Evolutionary conservation across 2,113 vertebrate genomes (phyloP).

Genomic region (Spermophilus dauricus): DNA sequence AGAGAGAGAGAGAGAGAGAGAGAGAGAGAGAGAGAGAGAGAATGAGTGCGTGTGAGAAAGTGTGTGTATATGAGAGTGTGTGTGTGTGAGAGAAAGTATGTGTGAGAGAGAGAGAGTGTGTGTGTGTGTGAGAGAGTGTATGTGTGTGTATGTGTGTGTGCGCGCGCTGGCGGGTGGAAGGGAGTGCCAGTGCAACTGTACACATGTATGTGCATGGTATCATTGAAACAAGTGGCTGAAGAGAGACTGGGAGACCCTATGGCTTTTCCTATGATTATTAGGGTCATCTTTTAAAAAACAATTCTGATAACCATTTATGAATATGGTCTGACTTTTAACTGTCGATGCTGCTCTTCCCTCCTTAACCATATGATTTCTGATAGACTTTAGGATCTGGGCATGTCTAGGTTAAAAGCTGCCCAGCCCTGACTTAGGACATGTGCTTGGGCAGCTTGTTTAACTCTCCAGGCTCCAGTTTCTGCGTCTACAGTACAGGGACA

Average conservation of each 20-base stretch:
- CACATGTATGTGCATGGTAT: no score
- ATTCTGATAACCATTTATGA: no score
- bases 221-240: neutral
- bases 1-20: neutral
- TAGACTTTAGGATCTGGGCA: slow-evolving; percentile 58
- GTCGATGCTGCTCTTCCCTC: neutral
- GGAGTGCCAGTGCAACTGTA: no score
- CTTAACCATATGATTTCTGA: slow-evolving; percentile 40
- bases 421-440: rapidly evolving
- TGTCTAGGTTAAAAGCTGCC: neutral
- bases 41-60: no score
- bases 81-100: no score
- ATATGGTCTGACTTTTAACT: neutral
- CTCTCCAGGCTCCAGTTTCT: neutral
- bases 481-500: neutral
- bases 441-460: neutral
- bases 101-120: no score
- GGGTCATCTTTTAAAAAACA: slow-evolving; percentile 28
- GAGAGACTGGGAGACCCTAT: neutral
- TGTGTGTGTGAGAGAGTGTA: no score
- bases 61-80: no score
- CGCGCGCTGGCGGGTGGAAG: neutral
- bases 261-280: neutral
- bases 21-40: no score
- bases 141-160: neutral